A percentile compares a stretch with the other conserved stretches of the same genome.
Conservation (phyloP, 2,888 invertebrate genomes). For the Tyria jacobaeae region DNA sequence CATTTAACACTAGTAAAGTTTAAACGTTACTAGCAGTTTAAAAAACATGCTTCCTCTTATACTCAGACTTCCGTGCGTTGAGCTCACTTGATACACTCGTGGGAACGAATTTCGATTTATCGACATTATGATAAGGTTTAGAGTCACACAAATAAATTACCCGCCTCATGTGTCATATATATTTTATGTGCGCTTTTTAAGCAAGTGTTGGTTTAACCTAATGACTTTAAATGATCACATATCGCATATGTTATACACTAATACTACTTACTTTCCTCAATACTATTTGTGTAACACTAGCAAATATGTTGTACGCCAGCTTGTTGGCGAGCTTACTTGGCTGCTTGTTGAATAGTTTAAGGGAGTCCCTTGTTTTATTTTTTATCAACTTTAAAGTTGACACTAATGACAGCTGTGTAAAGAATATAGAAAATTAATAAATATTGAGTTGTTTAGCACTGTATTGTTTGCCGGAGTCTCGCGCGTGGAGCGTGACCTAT, state of each 20-base stretch:
- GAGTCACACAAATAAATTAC: neutral
- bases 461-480: neutral
- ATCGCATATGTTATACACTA: neutral
- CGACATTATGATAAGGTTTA: constrained; percentile 2
- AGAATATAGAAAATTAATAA: neutral
- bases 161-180: neutral
- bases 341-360: neutral
- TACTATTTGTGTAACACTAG: neutral
- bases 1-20: constrained; percentile 2
- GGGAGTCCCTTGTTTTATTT: neutral
- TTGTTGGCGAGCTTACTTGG: neutral
- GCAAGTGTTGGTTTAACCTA: neutral
- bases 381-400: neutral
- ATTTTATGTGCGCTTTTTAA: neutral
- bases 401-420: neutral
- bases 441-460: neutral
- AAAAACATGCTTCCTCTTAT: neutral
- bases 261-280: neutral
- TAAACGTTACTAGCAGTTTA: constrained; percentile 1
- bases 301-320: neutral
- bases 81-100: neutral
- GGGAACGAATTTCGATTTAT: constrained; percentile 2
- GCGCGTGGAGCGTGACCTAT: constrained; percentile 12
- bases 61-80: neutral
- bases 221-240: neutral